Evolutionary conservation across 2,888 invertebrate genomes (phyloP).

Genomic region (Tribolium freemani): DNA sequence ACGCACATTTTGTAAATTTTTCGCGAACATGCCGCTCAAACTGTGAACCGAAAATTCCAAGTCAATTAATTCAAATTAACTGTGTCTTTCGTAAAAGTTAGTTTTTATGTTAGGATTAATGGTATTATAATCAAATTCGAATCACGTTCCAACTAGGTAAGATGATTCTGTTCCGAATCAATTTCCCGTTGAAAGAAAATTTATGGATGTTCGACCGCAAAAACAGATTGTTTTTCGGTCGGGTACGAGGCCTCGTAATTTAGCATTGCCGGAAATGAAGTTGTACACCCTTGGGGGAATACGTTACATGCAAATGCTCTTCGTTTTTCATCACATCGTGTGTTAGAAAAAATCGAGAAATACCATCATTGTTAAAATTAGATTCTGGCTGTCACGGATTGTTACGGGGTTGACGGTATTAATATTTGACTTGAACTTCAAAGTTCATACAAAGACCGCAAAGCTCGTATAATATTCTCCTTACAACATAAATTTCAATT

Average conservation of each 20-base stretch:
- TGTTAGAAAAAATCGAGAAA: background rate
- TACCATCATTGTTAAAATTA: constrained; percentile 7
- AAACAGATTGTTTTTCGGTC: constrained; percentile 9
- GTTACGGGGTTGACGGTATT: constrained; percentile 22
- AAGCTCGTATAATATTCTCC: constrained; percentile 2
- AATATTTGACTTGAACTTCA: constrained; percentile 29
- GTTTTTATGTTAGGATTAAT: background rate
- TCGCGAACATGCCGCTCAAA: constrained; percentile 23
- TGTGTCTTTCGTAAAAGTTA: background rate
- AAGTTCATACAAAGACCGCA: constrained; percentile 3
- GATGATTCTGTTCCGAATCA: background rate
- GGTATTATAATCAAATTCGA: background rate
- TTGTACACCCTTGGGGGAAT: constrained; percentile 2
- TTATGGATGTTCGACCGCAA: background rate
- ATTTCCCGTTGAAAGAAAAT: background rate
- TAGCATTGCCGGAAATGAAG: constrained; percentile 1
- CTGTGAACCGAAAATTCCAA: constrained; percentile 14
- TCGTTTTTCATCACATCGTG: background rate
- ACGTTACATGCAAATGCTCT: background rate
- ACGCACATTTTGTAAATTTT: constrained; percentile 26
- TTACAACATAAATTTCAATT: constrained; percentile 15
- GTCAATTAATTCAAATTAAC: constrained; percentile 19
- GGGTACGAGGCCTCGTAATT: background rate
- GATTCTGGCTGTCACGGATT: constrained; percentile 23
- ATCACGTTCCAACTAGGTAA: background rate